Evolutionary conservation across 2,797 vertebrate genomes (phyloP).

Genomic region (Rhinogobio ventralis): DNA sequence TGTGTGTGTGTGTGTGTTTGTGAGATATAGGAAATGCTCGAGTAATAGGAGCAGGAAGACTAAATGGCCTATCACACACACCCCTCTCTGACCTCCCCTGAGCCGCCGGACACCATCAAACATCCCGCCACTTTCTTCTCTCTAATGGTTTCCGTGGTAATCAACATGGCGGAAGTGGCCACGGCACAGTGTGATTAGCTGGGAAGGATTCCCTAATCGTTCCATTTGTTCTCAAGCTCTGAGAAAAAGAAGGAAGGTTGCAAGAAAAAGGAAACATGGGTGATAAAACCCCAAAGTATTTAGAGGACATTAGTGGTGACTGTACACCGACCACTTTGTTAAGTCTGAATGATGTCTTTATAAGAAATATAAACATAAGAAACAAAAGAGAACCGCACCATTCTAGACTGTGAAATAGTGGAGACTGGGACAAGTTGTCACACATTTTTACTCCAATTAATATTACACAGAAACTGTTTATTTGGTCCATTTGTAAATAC

Average conservation of each 20-base stretch:
- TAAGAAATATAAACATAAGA: not conserved
- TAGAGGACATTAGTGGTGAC: constrained; percentile 17
- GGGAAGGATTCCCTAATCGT: constrained; percentile 83
- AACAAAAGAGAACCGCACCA: not conserved
- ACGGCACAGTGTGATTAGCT: constrained; percentile 82
- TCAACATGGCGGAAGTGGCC: constrained; percentile 87
- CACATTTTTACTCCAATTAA: not conserved
- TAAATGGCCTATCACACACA: constrained; percentile 86
- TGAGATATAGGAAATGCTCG: constrained; percentile 83
- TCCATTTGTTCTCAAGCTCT: constrained; percentile 78
- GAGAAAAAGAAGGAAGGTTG: constrained; percentile 68
- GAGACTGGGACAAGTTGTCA: not conserved
- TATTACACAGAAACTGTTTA: not conserved
- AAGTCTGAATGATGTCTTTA: not conserved
- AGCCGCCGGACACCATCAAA: constrained; percentile 86
- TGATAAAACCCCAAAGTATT: constrained; percentile 75
- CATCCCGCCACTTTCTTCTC: constrained; percentile 88
- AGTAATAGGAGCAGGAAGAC: constrained; percentile 85
- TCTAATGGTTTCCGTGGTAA: constrained; percentile 92
- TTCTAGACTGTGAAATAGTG: not conserved
- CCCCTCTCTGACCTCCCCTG: constrained; percentile 86
- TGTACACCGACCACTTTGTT: not conserved
- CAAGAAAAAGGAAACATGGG: constrained; percentile 74
- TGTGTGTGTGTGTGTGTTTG: constrained; percentile 64
- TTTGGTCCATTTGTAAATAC: not conserved